Evolutionary conservation across 2,888 invertebrate genomes (phyloP).

Genomic region (Pecten maximus): DNA sequence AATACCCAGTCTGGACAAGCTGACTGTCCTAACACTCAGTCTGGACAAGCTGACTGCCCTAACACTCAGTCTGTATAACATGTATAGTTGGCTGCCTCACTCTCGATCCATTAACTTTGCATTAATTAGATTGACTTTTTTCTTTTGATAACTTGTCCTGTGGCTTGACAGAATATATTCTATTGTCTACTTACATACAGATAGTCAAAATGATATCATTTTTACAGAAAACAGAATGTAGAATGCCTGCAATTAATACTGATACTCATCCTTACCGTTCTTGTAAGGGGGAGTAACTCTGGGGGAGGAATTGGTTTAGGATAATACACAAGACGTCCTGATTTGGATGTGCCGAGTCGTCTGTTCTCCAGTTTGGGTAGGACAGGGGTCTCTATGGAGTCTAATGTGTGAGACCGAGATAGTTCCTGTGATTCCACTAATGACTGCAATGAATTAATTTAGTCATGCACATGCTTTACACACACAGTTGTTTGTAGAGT

Average conservation of each 20-base stretch:
- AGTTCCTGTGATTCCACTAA: not conserved
- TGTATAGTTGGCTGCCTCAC: not conserved
- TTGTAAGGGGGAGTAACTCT: conserved; percentile 77
- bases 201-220: not conserved
- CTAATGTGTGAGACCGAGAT: not conserved
- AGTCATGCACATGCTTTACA: conserved; percentile 20
- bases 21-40: no score
- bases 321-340: conserved; percentile 76
- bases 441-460: not conserved
- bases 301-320: conserved; percentile 80
- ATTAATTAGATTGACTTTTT: not conserved
- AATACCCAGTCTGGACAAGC: no score
- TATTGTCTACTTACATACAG: not conserved
- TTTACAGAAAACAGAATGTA: not conserved
- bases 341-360: conserved; percentile 63
- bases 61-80: no score
- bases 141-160: not conserved
- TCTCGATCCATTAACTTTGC: not conserved
- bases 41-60: no score
- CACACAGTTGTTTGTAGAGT: not conserved
- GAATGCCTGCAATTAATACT: not conserved
- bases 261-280: conserved; percentile 70
- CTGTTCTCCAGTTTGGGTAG: conserved; percentile 55
- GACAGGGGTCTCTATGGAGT: conserved; percentile 3
- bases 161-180: not conserved